Conservation (phyloP, 2,888 invertebrate genomes). For the Operophtera brumata region DNA sequence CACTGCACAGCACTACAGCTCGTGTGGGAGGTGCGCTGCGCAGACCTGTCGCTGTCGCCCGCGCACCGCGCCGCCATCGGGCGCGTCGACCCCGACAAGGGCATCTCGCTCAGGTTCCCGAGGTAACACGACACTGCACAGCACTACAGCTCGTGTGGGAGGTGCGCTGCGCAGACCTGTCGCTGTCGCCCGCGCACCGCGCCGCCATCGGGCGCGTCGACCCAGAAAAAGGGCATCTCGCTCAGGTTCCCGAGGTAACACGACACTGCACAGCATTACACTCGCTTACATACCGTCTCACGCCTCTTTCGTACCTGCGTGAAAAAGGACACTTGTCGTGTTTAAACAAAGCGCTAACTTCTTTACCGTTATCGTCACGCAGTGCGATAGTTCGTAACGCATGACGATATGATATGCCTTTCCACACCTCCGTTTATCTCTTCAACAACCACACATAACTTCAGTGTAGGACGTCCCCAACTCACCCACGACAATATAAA, state of each 20-base stretch:
- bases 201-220: constrained; percentile 94
- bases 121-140: constrained; percentile 60
- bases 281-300: no score
- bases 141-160: constrained; percentile 95
- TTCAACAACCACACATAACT: no score
- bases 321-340: no score
- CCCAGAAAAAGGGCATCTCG: constrained; percentile 95
- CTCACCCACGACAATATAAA: no score
- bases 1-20: constrained; percentile 55
- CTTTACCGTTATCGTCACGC: no score
- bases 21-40: constrained; percentile 98
- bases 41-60: constrained; percentile 98
- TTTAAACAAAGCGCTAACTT: no score
- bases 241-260: constrained; percentile 91
- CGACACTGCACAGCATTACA: neutral
- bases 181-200: constrained; percentile 95
- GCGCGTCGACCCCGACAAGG: constrained; percentile 93
- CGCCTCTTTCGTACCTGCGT: no score
- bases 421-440: neutral
- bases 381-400: no score
- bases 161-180: constrained; percentile 98
- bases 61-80: constrained; percentile 94
- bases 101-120: constrained; percentile 97
- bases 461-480: no score
- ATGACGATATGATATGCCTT: no score